A percentile compares a stretch with the other conserved stretches of the same genome.
These are phyloP conservation scores for Cephalophus harveyi DNA, from an alignment of 2,113 vertebrate species.

Conservation along the genomic window DNA sequence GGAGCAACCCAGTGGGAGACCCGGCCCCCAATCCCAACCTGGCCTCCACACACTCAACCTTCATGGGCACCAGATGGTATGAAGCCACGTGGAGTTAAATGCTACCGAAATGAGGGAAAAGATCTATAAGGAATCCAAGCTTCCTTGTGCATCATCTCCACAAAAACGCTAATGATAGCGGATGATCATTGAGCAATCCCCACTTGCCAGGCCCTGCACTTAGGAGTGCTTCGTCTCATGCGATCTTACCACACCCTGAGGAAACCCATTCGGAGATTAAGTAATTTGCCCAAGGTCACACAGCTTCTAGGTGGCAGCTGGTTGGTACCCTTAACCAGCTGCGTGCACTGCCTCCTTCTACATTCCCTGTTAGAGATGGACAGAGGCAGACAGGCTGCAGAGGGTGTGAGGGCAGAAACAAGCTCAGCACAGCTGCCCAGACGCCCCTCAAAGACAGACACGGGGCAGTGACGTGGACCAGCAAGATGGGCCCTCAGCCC, in stretches of 20 bases:
- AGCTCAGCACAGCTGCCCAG: not conserved
- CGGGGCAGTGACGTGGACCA: not conserved
- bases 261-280: not conserved
- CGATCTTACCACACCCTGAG: not conserved
- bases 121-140: not conserved
- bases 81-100: not conserved
- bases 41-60: not conserved
- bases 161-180: not conserved
- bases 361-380: not conserved
- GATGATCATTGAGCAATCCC: not conserved
- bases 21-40: not conserved
- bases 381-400: not conserved
- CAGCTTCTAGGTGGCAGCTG: not conserved
- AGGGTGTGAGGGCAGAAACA: not conserved
- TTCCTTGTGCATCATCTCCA: not conserved
- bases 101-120: not conserved
- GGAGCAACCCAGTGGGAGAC: not conserved
- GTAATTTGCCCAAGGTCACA: not conserved
- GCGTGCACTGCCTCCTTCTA: not conserved
- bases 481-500: conserved; percentile 4
- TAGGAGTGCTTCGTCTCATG: not conserved
- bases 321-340: not conserved
- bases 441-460: not conserved
- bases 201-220: not conserved
- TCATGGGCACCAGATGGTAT: not conserved